Conservation (phyloP, 2,797 vertebrate species). For the Oreochromis grahami region DNA sequence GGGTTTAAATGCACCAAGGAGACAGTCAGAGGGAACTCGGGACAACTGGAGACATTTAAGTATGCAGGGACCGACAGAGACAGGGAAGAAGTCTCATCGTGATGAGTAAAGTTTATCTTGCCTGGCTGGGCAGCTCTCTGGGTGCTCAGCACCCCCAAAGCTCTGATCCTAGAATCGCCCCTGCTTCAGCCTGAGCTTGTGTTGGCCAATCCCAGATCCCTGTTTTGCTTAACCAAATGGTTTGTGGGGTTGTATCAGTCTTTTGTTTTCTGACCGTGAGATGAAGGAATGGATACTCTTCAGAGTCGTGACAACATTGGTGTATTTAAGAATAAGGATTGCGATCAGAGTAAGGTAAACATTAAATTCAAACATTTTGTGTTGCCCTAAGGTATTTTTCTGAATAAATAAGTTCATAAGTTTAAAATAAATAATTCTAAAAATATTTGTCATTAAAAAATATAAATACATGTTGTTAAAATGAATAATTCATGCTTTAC, state of each 20-base stretch:
- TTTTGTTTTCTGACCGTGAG: background rate
- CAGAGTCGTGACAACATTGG: accelerated
- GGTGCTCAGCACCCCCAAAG: too few relatives aligned
- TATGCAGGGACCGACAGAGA: too few relatives aligned
- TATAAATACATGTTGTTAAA: background rate
- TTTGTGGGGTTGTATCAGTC: background rate
- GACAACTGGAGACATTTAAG: too few relatives aligned
- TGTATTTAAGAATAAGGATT: background rate
- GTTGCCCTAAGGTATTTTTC: background rate
- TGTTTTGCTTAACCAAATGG: background rate
- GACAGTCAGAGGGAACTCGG: too few relatives aligned
- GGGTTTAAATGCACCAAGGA: too few relatives aligned
- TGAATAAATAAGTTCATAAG: background rate
- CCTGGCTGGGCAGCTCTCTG: too few relatives aligned
- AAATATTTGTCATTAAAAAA: accelerated
- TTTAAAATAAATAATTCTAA: background rate
- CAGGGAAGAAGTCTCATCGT: too few relatives aligned
- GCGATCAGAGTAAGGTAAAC: background rate
- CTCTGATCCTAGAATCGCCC: too few relatives aligned
- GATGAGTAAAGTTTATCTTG: too few relatives aligned
- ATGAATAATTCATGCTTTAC: background rate
- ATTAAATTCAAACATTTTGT: background rate
- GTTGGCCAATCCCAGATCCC: background rate
- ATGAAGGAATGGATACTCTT: background rate
- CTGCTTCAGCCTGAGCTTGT: background rate